A percentile compares a stretch with the other conserved stretches of the same genome.
phyloP scores from a whole-genome alignment of 1,140 invertebrate species.

The Cydia amplana region DNA sequence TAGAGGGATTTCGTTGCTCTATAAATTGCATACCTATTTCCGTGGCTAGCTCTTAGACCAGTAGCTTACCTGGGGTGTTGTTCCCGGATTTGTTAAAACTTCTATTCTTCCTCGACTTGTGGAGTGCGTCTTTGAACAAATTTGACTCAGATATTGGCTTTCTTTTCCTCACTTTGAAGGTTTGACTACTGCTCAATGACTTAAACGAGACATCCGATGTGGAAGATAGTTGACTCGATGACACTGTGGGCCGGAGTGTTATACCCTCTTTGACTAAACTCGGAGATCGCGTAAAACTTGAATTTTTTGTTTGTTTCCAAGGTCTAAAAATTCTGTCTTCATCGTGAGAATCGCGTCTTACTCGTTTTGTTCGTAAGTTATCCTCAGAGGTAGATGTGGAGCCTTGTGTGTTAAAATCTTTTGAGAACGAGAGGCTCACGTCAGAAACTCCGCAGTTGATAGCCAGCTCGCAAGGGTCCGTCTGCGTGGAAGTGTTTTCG shows the following conservation, averaged over 20 bases:
- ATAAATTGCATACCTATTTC: no score
- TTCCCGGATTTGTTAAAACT: slow-evolving; percentile 50
- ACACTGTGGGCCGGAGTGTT: slow-evolving; percentile 35
- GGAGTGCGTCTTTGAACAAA: slow-evolving; percentile 62
- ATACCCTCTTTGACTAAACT: slow-evolving; percentile 44
- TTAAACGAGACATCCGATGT: slow-evolving; percentile 69
- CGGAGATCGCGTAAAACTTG: background rate
- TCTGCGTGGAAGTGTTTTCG: slow-evolving; percentile 56
- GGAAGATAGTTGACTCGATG: slow-evolving; percentile 53
- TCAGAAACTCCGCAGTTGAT: slow-evolving; percentile 48
- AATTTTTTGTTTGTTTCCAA: slow-evolving; percentile 17
- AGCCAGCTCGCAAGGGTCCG: slow-evolving; percentile 46
- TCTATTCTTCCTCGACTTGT: slow-evolving; percentile 51
- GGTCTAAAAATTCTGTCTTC: slow-evolving; percentile 45
- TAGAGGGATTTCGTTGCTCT: no score
- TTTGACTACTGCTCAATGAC: slow-evolving; percentile 65
- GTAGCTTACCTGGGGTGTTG: slow-evolving; percentile 50
- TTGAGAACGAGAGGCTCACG: slow-evolving; percentile 55
- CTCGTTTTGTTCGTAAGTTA: slow-evolving; percentile 53
- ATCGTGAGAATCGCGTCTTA: slow-evolving; percentile 53
- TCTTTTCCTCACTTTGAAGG: slow-evolving; percentile 66
- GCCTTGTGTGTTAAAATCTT: slow-evolving; percentile 55
- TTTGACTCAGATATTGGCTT: slow-evolving; percentile 64
- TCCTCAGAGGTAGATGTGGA: slow-evolving; percentile 50
- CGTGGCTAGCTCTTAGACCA: no score